Evolutionary conservation across 2,888 invertebrate genomes (phyloP).

Genomic region (Dexiosoma caninum): DNA sequence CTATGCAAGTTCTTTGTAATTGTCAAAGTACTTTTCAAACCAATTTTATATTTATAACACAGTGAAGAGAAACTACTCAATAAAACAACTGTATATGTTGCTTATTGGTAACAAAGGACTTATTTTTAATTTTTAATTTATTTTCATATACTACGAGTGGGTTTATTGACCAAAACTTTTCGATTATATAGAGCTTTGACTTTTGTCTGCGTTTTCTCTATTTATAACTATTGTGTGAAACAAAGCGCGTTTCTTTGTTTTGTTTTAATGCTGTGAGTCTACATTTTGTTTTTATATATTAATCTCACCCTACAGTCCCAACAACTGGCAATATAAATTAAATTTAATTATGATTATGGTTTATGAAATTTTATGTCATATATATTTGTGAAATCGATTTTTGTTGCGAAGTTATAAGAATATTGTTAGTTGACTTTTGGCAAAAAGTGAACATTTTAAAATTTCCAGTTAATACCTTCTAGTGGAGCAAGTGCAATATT

Average conservation of each 20-base stretch:
- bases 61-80: not conserved
- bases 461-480: no score
- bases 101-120: not conserved
- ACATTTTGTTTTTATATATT: not conserved
- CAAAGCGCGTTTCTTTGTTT: conserved; percentile 52
- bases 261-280: not conserved
- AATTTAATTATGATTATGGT: conserved; percentile 24
- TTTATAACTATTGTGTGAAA: not conserved
- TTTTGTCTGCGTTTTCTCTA: conserved; percentile 1
- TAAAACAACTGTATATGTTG: not conserved
- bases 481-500: no score
- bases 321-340: conserved; percentile 27
- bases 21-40: no score
- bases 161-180: conserved; percentile 28
- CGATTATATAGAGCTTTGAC: conserved; percentile 17
- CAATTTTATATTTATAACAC: not conserved
- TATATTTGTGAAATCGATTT: not conserved
- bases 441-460: no score
- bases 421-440: no score
- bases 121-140: conserved; percentile 28
- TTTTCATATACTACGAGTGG: not conserved
- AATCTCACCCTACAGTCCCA: conserved; percentile 19
- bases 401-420: not conserved
- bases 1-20: no score
- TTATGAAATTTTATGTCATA: not conserved